Percentiles rank a stretch among this genome's conserved stretches.
These are phyloP conservation scores for Anguilla pacifica DNA, from an alignment of 2,797 vertebrate species.

Conservation along the genomic window DNA sequence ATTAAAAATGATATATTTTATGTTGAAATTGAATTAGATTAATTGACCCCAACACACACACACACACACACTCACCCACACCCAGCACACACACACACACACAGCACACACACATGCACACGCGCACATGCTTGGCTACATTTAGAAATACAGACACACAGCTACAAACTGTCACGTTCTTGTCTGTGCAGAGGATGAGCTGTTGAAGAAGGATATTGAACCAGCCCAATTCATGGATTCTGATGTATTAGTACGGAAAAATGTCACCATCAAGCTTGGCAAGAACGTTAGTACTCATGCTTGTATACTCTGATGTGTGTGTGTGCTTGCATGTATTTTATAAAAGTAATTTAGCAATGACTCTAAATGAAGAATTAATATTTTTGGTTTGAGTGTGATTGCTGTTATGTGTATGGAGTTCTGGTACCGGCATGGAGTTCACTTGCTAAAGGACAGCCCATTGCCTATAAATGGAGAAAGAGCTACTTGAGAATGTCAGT, in stretches of 20 bases:
- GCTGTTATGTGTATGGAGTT: neutral
- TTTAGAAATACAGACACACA: neutral
- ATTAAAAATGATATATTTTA: neutral
- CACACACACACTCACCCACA: neutral
- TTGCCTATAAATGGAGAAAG: neutral
- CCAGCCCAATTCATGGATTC: slow-evolving; percentile 42
- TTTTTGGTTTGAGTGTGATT: neutral
- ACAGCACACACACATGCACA: neutral
- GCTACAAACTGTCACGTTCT: neutral
- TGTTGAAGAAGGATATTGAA: slow-evolving; percentile 40
- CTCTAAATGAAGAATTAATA: neutral
- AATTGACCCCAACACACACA: neutral
- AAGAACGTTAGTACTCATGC: slow-evolving; percentile 40
- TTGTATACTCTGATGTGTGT: neutral
- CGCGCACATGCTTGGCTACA: neutral
- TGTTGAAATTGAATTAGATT: no score
- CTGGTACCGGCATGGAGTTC: neutral
- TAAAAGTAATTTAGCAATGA: neutral
- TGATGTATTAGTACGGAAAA: neutral
- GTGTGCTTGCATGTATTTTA: neutral
- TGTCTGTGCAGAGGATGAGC: slow-evolving; percentile 40
- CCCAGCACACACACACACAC: neutral
- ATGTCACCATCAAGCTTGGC: slow-evolving; percentile 38
- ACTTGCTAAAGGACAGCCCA: neutral
- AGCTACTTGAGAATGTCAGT: neutral